Percentiles rank a stretch among this genome's conserved stretches.
Conservation (phyloP, 1,140 invertebrate genomes). For the Drosophila varians region DNA sequence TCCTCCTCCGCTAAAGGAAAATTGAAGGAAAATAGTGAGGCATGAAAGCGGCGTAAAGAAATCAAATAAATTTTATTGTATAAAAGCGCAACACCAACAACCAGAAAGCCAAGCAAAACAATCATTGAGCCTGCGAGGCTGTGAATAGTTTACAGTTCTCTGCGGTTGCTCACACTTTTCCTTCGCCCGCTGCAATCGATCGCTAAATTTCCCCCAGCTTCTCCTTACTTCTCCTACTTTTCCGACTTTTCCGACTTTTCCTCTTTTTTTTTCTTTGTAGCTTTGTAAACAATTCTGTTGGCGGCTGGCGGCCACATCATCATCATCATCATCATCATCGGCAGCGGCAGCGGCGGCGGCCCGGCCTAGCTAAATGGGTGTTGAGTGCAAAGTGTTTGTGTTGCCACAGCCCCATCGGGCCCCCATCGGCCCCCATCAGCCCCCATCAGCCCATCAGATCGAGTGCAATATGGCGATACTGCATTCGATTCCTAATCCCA, state of each 20-base stretch:
- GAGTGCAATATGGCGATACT: conserved; percentile 62
- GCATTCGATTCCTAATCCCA: conserved; percentile 26
- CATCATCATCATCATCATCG: conserved; percentile 41
- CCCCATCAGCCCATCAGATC: too few species aligned
- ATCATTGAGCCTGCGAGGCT: conserved; percentile 68
- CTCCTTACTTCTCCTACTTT: conserved; percentile 36
- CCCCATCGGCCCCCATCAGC: too few species aligned
- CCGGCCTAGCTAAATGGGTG: conserved; percentile 72
- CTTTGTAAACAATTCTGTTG: conserved; percentile 77
- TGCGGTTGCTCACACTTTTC: conserved; percentile 70
- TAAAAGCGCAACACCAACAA: conserved; percentile 60
- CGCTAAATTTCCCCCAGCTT: conserved; percentile 60
- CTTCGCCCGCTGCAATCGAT: conserved; percentile 66
- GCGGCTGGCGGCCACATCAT: conserved; percentile 57
- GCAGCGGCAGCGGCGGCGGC: too few species aligned
- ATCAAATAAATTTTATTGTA: conserved; percentile 81
- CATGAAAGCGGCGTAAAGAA: conserved; percentile 78
- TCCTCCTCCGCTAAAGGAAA: conserved; percentile 63
- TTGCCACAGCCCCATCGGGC: conserved; percentile 47
- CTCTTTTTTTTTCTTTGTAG: conserved; percentile 24
- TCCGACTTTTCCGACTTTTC: conserved; percentile 6
- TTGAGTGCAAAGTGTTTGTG: conserved; percentile 80
- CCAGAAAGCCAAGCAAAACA: conserved; percentile 56
- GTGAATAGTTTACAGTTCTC: conserved; percentile 79
- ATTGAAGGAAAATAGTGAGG: conserved; percentile 79